Evolutionary conservation across 2,888 invertebrate genomes (phyloP).

Genomic region (Oxyteleia sp.): DNA sequence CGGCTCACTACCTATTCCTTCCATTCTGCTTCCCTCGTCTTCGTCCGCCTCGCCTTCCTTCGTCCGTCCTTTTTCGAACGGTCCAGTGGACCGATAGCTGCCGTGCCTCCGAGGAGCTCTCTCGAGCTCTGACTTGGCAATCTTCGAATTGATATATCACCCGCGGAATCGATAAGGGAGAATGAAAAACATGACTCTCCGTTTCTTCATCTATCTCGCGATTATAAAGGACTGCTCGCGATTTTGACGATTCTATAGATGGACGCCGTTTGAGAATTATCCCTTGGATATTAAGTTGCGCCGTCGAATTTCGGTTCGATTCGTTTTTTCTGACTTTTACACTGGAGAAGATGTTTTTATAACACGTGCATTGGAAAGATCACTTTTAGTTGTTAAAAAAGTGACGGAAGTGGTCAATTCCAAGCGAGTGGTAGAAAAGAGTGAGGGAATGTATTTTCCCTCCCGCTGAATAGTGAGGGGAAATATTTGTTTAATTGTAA

Average conservation of each 20-base stretch:
- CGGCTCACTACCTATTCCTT: constrained; percentile 65
- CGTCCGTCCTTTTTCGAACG: constrained; percentile 65
- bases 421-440: too few species aligned
- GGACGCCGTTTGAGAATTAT: constrained; percentile 39
- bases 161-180: constrained; percentile 54
- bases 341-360: too few species aligned
- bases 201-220: constrained; percentile 37
- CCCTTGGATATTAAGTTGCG: constrained; percentile 32
- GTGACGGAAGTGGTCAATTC: too few species aligned
- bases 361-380: too few species aligned
- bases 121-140: constrained; percentile 68
- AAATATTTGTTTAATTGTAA: too few species aligned
- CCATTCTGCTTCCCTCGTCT: constrained; percentile 51
- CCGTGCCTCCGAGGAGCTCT: constrained; percentile 65
- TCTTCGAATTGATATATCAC: constrained; percentile 71
- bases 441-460: too few species aligned
- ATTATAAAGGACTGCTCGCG: constrained; percentile 32
- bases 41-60: constrained; percentile 21
- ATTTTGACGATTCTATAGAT: constrained; percentile 30
- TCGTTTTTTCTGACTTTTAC: too few species aligned
- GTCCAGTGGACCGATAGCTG: constrained; percentile 64
- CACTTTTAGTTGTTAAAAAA: too few species aligned
- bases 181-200: constrained; percentile 57
- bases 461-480: too few species aligned
- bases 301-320: constrained; percentile 7